A percentile compares a stretch with the other conserved stretches of the same genome.
Evolutionary conservation across 2,113 vertebrate species (phyloP).

Genomic region (Romanogobio albipinnatus): DNA sequence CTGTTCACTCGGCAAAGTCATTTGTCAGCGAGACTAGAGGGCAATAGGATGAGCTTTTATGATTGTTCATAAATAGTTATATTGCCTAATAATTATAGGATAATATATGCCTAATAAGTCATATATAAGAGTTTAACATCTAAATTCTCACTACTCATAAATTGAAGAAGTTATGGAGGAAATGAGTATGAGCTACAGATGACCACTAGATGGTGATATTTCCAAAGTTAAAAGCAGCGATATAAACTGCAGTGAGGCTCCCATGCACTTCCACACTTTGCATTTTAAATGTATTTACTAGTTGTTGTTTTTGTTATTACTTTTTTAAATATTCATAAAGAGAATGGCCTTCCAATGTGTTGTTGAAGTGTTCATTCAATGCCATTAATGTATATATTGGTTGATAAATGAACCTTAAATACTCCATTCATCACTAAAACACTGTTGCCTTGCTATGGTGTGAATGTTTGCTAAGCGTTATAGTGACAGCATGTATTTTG

Average conservation of each 20-base stretch:
- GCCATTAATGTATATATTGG: not conserved
- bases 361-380: not conserved
- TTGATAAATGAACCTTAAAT: not conserved
- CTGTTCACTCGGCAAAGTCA: not conserved
- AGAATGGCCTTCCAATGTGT: not conserved
- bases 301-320: not conserved
- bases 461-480: not conserved
- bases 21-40: not conserved
- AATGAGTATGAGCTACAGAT: not conserved
- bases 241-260: not conserved
- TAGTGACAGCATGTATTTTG: not conserved
- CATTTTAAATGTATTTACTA: not conserved
- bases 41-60: not conserved
- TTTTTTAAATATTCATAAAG: not conserved
- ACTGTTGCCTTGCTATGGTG: not conserved
- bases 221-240: constrained; percentile 4
- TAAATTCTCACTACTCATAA: not conserved
- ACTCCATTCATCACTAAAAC: not conserved
- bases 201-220: constrained; percentile 48
- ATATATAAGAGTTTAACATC: not conserved
- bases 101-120: not conserved
- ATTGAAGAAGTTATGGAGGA: not conserved
- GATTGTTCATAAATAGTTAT: not conserved
- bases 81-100: too few species aligned
- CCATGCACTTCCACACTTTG: not conserved